Percentiles rank a stretch among this genome's conserved stretches.
Conservation (phyloP, 2,113 vertebrate genomes). For the Pelecanus crispus region DNA sequence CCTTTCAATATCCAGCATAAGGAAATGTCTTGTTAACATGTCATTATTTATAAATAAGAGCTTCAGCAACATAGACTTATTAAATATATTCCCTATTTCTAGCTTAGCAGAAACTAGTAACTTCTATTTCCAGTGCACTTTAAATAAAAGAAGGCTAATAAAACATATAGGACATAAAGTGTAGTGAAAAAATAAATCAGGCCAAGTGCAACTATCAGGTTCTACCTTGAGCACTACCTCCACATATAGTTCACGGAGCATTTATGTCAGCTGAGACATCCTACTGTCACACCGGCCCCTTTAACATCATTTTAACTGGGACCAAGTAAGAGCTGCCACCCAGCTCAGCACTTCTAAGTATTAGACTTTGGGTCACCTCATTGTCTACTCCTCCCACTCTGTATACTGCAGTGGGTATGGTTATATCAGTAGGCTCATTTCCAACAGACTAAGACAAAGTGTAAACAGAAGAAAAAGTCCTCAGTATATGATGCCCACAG, state of each 20-base stretch:
- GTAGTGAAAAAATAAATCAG: background rate
- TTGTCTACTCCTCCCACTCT: background rate
- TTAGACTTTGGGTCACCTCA: background rate
- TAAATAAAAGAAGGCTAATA: background rate
- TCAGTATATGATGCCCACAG: background rate
- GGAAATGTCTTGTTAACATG: background rate
- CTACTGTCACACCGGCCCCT: background rate
- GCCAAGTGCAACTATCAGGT: background rate
- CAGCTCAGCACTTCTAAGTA: background rate
- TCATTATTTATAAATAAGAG: background rate
- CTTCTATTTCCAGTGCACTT: background rate
- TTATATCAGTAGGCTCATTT: background rate
- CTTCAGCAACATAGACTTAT: background rate
- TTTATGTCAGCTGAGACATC: background rate
- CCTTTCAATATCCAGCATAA: background rate
- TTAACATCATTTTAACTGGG: background rate
- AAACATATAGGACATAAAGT: background rate
- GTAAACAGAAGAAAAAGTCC: background rate
- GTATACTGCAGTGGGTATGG: background rate
- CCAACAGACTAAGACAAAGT: background rate
- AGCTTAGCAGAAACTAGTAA: background rate
- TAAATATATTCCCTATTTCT: background rate
- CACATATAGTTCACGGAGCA: background rate
- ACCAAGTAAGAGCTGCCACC: background rate
- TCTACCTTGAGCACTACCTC: background rate